Percentiles rank a stretch among this genome's conserved stretches.
Conservation (phyloP, 2,797 vertebrate species). For the Peromyscus aztecus region DNA sequence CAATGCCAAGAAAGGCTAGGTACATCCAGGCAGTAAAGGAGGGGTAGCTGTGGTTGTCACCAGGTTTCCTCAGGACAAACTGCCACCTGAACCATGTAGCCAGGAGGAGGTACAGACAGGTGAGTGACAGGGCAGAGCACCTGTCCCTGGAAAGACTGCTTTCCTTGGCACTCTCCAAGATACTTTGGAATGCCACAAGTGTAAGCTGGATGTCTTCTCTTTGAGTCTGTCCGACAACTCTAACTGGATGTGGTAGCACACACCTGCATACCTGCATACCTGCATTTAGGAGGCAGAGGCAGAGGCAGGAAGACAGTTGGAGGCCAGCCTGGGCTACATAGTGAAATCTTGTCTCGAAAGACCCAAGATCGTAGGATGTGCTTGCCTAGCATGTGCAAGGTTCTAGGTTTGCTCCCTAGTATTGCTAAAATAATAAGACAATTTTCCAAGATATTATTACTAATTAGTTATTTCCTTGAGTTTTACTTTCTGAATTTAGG, state of each 20-base stretch:
- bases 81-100: neutral
- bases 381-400: neutral
- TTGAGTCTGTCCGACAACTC: neutral
- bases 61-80: too few relatives aligned
- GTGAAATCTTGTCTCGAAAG: neutral
- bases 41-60: rapidly evolving
- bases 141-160: neutral
- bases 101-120: neutral
- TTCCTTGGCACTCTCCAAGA: neutral
- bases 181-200: neutral
- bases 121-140: rapidly evolving
- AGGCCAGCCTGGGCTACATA: neutral
- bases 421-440: neutral
- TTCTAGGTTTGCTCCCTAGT: neutral
- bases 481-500: neutral
- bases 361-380: neutral
- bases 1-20: neutral
- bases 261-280: neutral
- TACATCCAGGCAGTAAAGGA: neutral
- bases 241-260: neutral
- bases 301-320: neutral
- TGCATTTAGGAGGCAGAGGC: neutral
- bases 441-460: conserved; percentile 4
- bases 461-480: neutral
- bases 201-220: neutral